Conservation (phyloP, 2,888 invertebrate species). For the Leptogaster cylindrica region DNA sequence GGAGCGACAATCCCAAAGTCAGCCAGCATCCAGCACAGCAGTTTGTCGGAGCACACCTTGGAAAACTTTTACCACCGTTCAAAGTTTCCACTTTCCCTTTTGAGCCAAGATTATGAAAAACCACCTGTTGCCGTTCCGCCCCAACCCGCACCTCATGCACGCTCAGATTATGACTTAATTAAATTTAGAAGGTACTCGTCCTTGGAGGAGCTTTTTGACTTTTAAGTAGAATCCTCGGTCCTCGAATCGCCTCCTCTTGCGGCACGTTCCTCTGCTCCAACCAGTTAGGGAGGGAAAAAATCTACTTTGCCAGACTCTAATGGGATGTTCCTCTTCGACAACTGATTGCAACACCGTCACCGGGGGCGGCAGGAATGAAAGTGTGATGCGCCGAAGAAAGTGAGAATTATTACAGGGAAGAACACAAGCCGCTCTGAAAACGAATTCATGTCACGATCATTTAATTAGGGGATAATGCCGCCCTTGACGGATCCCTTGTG, state of each 20-base stretch:
- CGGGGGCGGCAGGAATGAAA: background rate
- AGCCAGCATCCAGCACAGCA: too few relatives aligned
- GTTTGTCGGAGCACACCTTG: constrained; percentile 1
- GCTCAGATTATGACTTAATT: constrained; percentile 40
- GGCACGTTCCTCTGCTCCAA: background rate
- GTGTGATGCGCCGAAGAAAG: background rate
- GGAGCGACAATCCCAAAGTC: background rate
- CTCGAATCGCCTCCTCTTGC: background rate
- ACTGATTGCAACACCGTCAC: background rate
- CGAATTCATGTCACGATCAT: constrained; percentile 41
- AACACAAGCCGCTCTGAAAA: too few relatives aligned
- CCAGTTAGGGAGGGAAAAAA: constrained; percentile 10
- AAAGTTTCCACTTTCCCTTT: constrained; percentile 39
- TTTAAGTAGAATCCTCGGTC: constrained; percentile 29
- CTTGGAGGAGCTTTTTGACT: constrained; percentile 35
- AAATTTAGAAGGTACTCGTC: constrained; percentile 41
- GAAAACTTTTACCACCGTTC: constrained; percentile 13
- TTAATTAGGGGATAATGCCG: constrained; percentile 41
- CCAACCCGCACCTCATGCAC: constrained; percentile 7
- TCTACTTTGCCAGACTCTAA: too few relatives aligned
- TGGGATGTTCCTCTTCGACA: too few relatives aligned
- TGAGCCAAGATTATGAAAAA: constrained; percentile 24
- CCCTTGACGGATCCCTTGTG: too few relatives aligned
- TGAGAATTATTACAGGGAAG: constrained; percentile 13
- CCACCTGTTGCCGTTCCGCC: constrained; percentile 36